Conservation (phyloP, 2,113 vertebrate genomes). For the Pardalotus punctatus region DNA sequence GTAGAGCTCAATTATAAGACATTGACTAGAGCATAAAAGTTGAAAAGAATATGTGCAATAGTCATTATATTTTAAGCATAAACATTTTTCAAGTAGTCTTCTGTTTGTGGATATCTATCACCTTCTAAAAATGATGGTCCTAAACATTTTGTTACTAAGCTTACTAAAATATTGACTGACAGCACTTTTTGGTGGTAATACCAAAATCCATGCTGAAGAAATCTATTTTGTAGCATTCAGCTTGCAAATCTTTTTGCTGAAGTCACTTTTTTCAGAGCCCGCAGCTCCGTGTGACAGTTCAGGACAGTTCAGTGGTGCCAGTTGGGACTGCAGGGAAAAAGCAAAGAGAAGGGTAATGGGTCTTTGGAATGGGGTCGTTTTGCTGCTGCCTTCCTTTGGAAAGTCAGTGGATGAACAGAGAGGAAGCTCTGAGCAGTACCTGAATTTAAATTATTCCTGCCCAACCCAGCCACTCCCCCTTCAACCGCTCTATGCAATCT, state of each 20-base stretch:
- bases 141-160: background rate
- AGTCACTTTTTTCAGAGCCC: background rate
- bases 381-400: background rate
- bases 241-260: background rate
- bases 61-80: background rate
- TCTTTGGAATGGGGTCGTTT: background rate
- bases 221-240: background rate
- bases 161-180: background rate
- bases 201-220: background rate
- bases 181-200: background rate
- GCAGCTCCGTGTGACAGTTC: background rate
- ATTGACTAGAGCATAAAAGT: background rate
- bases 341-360: no score
- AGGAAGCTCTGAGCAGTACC: background rate
- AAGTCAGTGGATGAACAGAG: background rate
- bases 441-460: background rate
- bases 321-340: background rate
- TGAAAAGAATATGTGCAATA: background rate
- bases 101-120: background rate
- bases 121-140: background rate
- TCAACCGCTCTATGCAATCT: background rate
- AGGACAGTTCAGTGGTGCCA: background rate
- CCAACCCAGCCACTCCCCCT: background rate
- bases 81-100: background rate
- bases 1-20: slow-evolving; percentile 40